Evolutionary conservation across 2,113 vertebrate species (phyloP).

Genomic region (Charadrius vociferus): DNA sequence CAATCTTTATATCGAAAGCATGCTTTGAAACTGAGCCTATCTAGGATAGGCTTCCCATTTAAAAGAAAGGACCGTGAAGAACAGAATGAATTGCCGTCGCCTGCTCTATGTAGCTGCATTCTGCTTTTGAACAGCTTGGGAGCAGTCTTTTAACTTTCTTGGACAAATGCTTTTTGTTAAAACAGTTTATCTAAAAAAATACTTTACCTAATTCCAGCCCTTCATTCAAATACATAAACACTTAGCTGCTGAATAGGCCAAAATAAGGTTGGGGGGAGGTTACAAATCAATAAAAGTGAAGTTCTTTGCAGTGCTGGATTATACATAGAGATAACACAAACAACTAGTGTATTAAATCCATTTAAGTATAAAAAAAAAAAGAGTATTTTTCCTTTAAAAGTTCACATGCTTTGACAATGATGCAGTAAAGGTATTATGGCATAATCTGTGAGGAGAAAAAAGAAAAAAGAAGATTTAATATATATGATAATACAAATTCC

Average conservation of each 20-base stretch:
- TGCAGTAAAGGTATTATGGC: background rate
- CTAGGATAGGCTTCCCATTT: background rate
- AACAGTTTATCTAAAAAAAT: constrained; percentile 5
- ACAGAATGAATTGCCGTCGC: background rate
- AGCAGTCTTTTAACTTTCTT: constrained; percentile 42
- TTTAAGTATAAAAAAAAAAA: background rate
- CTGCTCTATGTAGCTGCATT: background rate
- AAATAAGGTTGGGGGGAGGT: background rate
- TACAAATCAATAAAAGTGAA: background rate
- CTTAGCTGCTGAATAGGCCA: constrained; percentile 21
- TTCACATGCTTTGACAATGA: background rate
- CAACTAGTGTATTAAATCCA: background rate
- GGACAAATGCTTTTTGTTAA: constrained; percentile 2
- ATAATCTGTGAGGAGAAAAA: background rate
- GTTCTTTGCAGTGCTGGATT: background rate
- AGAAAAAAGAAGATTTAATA: background rate
- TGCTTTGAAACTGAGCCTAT: background rate
- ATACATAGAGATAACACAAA: background rate
- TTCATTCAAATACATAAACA: constrained; percentile 44
- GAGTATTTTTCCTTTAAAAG: background rate
- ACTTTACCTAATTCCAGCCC: constrained; percentile 5
- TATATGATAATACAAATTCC: constrained; percentile 15
- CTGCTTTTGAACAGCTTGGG: constrained; percentile 30
- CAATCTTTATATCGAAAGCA: background rate
- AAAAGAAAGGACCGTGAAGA: background rate